phyloP scores from a whole-genome alignment of 1,140 invertebrate species.

The Drosophila lowei region DNA sequence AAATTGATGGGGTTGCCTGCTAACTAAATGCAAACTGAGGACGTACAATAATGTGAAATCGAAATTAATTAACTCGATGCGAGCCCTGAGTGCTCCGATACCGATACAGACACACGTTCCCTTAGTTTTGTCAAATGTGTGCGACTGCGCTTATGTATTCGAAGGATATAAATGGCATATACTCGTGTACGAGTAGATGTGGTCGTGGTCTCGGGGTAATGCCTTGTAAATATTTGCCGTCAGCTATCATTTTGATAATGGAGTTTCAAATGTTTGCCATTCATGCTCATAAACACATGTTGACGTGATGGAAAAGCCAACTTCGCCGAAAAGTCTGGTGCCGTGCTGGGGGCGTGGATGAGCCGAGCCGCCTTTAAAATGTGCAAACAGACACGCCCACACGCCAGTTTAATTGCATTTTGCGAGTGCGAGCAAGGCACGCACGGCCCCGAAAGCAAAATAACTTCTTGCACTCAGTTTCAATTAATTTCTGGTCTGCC shows the following conservation, averaged over 20 bases:
- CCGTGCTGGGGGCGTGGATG: too few species aligned
- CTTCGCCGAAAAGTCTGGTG: slow-evolving; percentile 5
- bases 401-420: slow-evolving; percentile 5
- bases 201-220: too few species aligned
- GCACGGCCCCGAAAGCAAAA: slow-evolving; percentile 19
- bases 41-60: slow-evolving; percentile 48
- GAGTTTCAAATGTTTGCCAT: slow-evolving; percentile 62
- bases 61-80: slow-evolving; percentile 54
- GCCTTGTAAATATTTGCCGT: slow-evolving; percentile 57
- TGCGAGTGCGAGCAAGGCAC: neutral
- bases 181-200: slow-evolving; percentile 26
- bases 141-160: neutral
- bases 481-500: slow-evolving; percentile 22
- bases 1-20: neutral
- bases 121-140: slow-evolving; percentile 1
- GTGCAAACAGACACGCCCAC: neutral
- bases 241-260: slow-evolving; percentile 66
- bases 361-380: slow-evolving; percentile 9
- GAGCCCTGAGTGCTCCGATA: slow-evolving; percentile 15
- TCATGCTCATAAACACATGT: slow-evolving; percentile 52
- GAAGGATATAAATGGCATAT: slow-evolving; percentile 3
- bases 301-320: slow-evolving; percentile 18
- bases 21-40: neutral
- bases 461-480: slow-evolving; percentile 20
- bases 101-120: slow-evolving; percentile 10